Base-by-base conservation (phyloP, 1,140 invertebrate genomes). In the Drosophila truncata region DNA sequence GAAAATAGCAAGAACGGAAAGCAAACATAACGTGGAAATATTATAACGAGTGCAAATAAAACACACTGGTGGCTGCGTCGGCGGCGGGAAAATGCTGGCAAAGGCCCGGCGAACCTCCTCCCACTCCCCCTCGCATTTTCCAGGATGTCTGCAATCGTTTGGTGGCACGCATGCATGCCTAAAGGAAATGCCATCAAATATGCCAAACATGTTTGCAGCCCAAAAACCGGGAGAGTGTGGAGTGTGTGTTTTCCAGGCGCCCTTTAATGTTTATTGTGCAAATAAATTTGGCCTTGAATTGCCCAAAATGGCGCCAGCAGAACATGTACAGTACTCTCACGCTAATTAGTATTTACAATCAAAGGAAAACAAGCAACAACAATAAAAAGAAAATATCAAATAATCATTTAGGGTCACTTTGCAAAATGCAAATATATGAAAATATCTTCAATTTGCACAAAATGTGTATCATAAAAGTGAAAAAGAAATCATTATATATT, bases 181-280 rank as follows among this genome's bases (percentile, higher is more conserved):
- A 63, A 90, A 88, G 74, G 87, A 82, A 88, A 90, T 88, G 78
- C 84, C 84, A 88, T 88, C 84, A 88, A 88, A 88, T 88, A 88
- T 88, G 84, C 84, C 85, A 88, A 84, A 81, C 84, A 90, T 88
- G 85, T 88, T 79, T 71, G 73, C 72, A 37, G 69, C 42, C 67
- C 35, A 46, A 29, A 44, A 14, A n/a, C n/a, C n/a, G 3, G 14
- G 25, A 3, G 6, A 2, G 14, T 10, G 3, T 16, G 46, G 14
- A 11, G 65, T n/a, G 58, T 16, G 59, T 18, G 46, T 13, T 20
- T 46, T 46, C 14, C 7, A 7, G 44, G 44, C 60, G 35, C 47
- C 46, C 74, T 77, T 77, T 77, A 60, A 77, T 77, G 73, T 77
- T 77, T 77, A 67, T 61, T 77, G 63, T 77, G 63, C 55, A 78